Base-by-base conservation (phyloP, 2,113 vertebrate species). In the Chionis minor region DNA sequence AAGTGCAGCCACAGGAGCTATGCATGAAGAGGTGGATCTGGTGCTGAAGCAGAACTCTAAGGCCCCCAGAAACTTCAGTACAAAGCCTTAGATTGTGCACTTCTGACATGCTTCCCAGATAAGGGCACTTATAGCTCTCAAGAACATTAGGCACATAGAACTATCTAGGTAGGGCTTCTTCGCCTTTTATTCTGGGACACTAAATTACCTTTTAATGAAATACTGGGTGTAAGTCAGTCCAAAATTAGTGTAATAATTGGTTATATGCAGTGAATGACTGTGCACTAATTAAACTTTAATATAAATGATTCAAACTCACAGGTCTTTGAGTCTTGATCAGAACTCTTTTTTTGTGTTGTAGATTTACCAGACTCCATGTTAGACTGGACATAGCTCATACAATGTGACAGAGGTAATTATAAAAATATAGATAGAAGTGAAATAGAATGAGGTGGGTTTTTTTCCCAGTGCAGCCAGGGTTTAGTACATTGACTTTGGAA, bases 171-270 rank as follows among this genome's bases (percentile, higher is more conserved):
- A 77, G 30, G 33, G 10, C 12, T 21, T 71, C 77, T 63, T 67
- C 69, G 17, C 9, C 26, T 94, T 82, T 90, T 77, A 66, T 54
- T 88, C 79, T 90, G 16, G 61, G 23, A 88, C 7, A 40, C 15
- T 56, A 56, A 88, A 85, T 77, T 80, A 49, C 4, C 7, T 82
- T 88, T 75, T 77, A 82, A 77, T 73, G 63, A 73, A 88, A 70
- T 40, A 73, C 58, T 65, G 32, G 12, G 30, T 73, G 58, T 69
- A 56, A 87, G 35, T 61, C 62, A 82, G 40, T 40, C 42, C 62
- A 84, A 92, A 95, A 92, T 56, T 80, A 73, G 58, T 58, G 52
- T 80, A 83, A 90, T 86, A 80, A 38, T 14, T 40, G 40, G 30
- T 77, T 93, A 69, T 77, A 75, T 16, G 18, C 14, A 92, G 20